Evolutionary conservation across 1,140 invertebrate species (phyloP).

Genomic region (Aphelinus certus): DNA sequence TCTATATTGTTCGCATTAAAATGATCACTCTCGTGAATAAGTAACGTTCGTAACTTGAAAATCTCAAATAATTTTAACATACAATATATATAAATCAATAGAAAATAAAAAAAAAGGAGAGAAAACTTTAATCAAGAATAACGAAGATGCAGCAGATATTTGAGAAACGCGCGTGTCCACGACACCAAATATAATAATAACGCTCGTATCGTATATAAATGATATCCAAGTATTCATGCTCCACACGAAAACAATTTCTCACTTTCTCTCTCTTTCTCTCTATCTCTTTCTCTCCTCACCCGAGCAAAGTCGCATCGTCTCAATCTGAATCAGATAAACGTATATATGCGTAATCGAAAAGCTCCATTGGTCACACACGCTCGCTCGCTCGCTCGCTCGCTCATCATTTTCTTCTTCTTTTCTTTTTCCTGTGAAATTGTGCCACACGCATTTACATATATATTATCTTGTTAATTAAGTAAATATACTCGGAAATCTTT

Average conservation of each 20-base stretch:
- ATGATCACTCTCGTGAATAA: slow-evolving; percentile 8
- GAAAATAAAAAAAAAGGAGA: slow-evolving; percentile 11
- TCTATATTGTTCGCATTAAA: slow-evolving; percentile 8
- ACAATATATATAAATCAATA: slow-evolving; percentile 30
- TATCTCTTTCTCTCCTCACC: background rate
- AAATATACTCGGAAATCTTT: slow-evolving; percentile 59
- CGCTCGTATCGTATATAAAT: background rate
- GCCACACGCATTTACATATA: background rate
- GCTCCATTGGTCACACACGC: slow-evolving; percentile 10
- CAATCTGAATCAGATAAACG: no score
- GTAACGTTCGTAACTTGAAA: slow-evolving; percentile 21
- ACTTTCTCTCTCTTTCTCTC: no score
- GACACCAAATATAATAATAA: background rate
- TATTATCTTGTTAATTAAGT: slow-evolving; percentile 59
- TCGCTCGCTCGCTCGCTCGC: slow-evolving; percentile 3
- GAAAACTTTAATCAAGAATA: slow-evolving; percentile 20
- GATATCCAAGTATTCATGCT: background rate
- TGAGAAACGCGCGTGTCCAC: slow-evolving; percentile 2
- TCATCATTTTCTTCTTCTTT: no score
- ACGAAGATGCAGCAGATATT: slow-evolving; percentile 5
- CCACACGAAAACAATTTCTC: background rate
- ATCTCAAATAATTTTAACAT: slow-evolving; percentile 22
- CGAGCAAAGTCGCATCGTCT: background rate
- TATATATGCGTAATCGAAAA: background rate
- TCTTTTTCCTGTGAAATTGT: no score